Conservation (phyloP, 92 coral and sea anemone species). For the Hydrozoanthus gracilis region DNA sequence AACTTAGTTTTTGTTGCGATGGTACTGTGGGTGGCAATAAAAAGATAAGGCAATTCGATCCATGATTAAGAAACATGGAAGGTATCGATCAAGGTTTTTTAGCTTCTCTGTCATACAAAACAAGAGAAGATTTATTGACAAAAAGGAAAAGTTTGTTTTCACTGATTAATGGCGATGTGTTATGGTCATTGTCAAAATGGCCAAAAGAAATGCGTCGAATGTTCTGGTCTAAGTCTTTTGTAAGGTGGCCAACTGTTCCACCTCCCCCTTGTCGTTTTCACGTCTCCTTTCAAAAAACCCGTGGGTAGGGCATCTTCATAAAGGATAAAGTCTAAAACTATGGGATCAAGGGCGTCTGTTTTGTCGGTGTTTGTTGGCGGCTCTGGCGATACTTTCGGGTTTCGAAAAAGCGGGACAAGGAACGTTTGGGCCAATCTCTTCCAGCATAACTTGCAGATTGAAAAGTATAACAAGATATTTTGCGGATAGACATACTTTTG, state of each 20-base stretch:
- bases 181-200: constrained; percentile 9
- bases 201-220: constrained; percentile 12
- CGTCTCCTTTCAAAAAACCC: constrained; percentile 24
- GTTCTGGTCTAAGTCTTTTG: constrained; percentile 31
- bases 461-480: no score
- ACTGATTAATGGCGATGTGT: constrained; percentile 35
- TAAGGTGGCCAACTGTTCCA: neutral
- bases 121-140: neutral
- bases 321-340: constrained; percentile 4
- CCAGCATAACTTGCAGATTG: no score
- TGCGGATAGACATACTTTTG: no score
- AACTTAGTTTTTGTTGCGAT: constrained; percentile 9
- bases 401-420: neutral
- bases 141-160: neutral
- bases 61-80: constrained; percentile 7
- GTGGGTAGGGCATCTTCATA: neutral
- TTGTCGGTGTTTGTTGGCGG: constrained; percentile 2
- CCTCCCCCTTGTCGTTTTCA: neutral
- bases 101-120: constrained; percentile 8
- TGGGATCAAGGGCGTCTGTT: neutral
- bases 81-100: constrained; percentile 1
- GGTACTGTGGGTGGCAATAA: neutral
- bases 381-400: neutral
- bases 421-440: no score
- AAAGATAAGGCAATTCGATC: neutral